phyloP scores from a whole-genome alignment of 2,113 vertebrate species.

The Danio rerio region DNA sequence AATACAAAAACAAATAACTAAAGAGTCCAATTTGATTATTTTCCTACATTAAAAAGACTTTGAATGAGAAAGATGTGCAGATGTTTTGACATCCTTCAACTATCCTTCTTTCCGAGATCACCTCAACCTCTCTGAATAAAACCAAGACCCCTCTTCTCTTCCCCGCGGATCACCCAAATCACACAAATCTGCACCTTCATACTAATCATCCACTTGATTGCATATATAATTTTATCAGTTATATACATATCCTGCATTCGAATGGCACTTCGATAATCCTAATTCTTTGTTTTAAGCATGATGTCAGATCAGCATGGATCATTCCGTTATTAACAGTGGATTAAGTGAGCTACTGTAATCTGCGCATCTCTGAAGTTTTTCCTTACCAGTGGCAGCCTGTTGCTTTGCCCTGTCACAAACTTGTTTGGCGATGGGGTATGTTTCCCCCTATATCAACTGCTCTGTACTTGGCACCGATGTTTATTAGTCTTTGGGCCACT shows the following conservation, averaged over 20 bases:
- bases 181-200: too few species aligned
- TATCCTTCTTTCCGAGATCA: too few species aligned
- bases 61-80: not conserved
- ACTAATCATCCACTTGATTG: too few species aligned
- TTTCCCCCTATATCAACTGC: not conserved
- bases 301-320: too few species aligned
- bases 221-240: too few species aligned
- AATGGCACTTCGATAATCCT: too few species aligned
- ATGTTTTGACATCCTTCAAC: not conserved
- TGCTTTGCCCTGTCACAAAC: conserved; percentile 10
- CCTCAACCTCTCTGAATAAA: too few species aligned
- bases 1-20: conserved; percentile 1
- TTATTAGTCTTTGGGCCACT: not conserved
- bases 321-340: too few species aligned
- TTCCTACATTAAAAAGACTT: not conserved
- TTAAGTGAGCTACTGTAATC: not conserved
- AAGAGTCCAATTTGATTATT: not conserved
- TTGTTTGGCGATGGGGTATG: not conserved
- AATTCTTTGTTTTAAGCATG: too few species aligned
- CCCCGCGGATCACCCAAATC: too few species aligned
- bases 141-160: too few species aligned
- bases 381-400: not conserved
- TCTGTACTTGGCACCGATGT: not conserved
- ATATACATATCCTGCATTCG: too few species aligned
- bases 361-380: not conserved